Evolutionary conservation across 2,888 invertebrate species (phyloP).

Genomic region (Callyntrura guangdongensis): DNA sequence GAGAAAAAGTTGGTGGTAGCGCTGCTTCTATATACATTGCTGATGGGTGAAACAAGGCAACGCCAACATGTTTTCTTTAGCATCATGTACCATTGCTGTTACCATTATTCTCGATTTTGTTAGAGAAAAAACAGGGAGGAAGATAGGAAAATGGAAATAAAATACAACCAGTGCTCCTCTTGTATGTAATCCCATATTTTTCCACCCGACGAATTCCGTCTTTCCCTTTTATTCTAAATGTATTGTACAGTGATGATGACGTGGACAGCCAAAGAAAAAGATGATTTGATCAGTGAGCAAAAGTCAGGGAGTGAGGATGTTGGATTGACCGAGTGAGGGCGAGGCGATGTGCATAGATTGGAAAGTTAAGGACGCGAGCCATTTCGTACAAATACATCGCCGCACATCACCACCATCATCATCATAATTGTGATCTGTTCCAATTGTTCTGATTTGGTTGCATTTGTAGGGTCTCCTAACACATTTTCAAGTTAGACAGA

Average conservation of each 20-base stretch:
- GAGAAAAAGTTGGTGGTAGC: background rate
- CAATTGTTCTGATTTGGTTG: constrained; percentile 38
- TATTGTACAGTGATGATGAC: background rate
- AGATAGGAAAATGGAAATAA: background rate
- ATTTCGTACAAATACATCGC: constrained; percentile 17
- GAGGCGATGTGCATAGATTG: background rate
- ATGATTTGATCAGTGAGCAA: constrained; percentile 55
- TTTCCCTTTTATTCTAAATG: background rate
- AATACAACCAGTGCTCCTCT: constrained; percentile 20
- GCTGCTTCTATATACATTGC: too few relatives aligned
- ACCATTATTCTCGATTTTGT: background rate
- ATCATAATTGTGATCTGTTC: constrained; percentile 49
- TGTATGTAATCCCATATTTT: constrained; percentile 32
- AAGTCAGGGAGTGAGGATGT: constrained; percentile 73
- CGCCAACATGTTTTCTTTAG: background rate
- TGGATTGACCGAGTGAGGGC: constrained; percentile 25
- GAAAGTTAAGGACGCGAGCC: constrained; percentile 8
- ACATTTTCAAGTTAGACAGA: background rate
- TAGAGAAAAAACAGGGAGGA: background rate
- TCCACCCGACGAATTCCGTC: constrained; percentile 25
- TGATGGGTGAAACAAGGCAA: background rate
- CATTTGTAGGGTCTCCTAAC: constrained; percentile 8
- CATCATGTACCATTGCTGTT: background rate
- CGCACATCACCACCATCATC: background rate
- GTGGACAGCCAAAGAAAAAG: background rate